Evolutionary conservation across 2,888 invertebrate species (phyloP), one percentile per base, ranked within the genome.

Genomic region (Patella caerulea): DNA sequence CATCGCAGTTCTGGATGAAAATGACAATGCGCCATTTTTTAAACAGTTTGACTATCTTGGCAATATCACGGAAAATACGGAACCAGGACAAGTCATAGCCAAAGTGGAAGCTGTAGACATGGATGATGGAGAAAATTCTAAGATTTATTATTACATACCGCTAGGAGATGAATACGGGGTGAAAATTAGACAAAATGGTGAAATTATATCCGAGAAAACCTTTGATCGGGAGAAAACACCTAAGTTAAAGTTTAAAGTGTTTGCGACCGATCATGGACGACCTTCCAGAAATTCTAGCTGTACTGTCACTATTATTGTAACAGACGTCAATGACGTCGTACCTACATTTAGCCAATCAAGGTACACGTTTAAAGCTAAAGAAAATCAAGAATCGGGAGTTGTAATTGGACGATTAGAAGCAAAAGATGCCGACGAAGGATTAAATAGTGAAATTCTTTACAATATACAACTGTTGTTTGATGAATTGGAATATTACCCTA

Each of bases 11-110:
- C 92, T 94, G 71, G 98, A 98, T 88, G 94, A 97, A 3, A 98
- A 98, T 88, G 98, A 98, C 89, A 97, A 98, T 91, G 93, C 96
- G 0, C 98, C 98, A 0, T 93, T 93, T 86, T 98, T 98, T 89
- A 92, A 94, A 1, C 95, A 94, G 53, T 77, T 78, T 29, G 79
- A 82, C 14, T 87, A 86, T 75, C 81, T 82, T 19, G 83, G 83
- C 7, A 83, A 79, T 34, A 73, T 86, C 3, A 78, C 79, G n/a
- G 88, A 88, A 81, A 86, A 86, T 76, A 85, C 85, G 72, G 75
- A 80, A 19, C 81, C 84, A 2, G 86, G 87, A 17, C 83, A 82
- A 56, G 75, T 83, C 15, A 75, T 88, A 34, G 77, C 83, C 0
- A 77, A 74, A 53, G 88, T 88, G 1, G 59, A 75, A 11, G 87